Evolutionary conservation across 2,113 vertebrate genomes (phyloP), one percentile per base, ranked within the genome.

Genomic region (Cryptotis parvus): DNA sequence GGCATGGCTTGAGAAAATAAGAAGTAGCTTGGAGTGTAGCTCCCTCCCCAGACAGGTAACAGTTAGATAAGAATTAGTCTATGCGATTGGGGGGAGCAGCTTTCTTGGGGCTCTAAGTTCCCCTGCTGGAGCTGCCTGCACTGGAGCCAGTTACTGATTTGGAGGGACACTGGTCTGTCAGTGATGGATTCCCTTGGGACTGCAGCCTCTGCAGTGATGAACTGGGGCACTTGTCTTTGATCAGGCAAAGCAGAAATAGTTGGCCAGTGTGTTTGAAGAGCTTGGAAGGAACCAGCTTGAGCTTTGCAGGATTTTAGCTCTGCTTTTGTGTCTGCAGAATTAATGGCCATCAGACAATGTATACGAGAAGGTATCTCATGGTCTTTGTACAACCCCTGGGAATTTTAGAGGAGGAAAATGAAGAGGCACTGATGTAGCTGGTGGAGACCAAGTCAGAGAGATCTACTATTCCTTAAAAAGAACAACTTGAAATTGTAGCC

Each of bases 291-390:
- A 76, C 9, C 4, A 0, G 58, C 52, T 45, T 70, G 66, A 76
- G 72, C 79, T 88, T 43, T 79, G 39, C n/a, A 82, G 87, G 37
- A 75, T 10, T 65, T 74, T 84, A 78, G 75, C 82, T 95, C 92
- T 93, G 75, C 82, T 91, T 87, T 78, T 87, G 61, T 65, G 90
- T 95, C 88, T 29, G 20, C 1, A 14, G 58, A 94, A 94, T 84
- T 90, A 90, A 95, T 88, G 87, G 31, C 43, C 78, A 9, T 91
- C 72, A 75, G 43, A 45, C 72, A 15, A 8, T 4, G 35, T 45
- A 29, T 12, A n/a, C 69, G 9, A 16, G 55, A 26, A 63, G 31
- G 45, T 35, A 80, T 92, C 26, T 66, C 78, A 72, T 29, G 27
- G 9, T 91, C 55, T 84, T 12, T 76, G 72, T 78, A 63, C 41